Percentiles rank a stretch among this genome's conserved stretches.
Conservation (phyloP, 2,888 invertebrate species). For the Aphodius sticticus region DNA sequence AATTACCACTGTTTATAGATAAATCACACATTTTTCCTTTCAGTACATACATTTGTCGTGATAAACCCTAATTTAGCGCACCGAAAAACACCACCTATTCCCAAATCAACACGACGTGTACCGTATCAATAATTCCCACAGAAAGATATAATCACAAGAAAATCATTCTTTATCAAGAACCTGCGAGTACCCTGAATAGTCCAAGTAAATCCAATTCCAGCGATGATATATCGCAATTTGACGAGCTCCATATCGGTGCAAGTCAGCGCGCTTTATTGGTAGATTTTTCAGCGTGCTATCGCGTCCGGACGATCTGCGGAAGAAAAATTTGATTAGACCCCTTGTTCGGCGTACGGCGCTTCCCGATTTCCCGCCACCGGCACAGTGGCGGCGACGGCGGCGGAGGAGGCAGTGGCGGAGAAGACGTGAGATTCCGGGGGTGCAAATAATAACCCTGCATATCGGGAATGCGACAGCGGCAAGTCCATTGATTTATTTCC, state of each 20-base stretch:
- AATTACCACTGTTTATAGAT: no score
- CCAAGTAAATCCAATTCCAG: not conserved
- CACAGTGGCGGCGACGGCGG: not conserved
- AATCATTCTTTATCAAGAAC: no score
- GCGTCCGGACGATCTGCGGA: conserved; percentile 4
- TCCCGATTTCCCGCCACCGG: not conserved
- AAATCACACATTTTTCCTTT: no score
- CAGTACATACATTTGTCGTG: no score
- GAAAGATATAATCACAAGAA: no score
- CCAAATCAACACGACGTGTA: no score
- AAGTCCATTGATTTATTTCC: conserved; percentile 57
- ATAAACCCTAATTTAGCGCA: no score
- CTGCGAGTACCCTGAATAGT: no score
- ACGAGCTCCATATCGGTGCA: not conserved
- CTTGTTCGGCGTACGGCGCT: not conserved
- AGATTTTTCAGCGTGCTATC: conserved; percentile 4
- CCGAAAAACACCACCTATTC: no score
- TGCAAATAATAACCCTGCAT: conserved; percentile 47
- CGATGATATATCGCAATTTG: conserved; percentile 4
- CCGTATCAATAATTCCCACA: no score
- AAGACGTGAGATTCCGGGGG: conserved; percentile 6
- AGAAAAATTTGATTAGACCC: conserved; percentile 4
- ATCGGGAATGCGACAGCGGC: conserved; percentile 54
- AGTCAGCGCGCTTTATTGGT: not conserved
- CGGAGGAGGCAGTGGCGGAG: not conserved